phyloP scores from a whole-genome alignment of 1,140 invertebrate genomes.

The Oreohelix idahoensis region DNA sequence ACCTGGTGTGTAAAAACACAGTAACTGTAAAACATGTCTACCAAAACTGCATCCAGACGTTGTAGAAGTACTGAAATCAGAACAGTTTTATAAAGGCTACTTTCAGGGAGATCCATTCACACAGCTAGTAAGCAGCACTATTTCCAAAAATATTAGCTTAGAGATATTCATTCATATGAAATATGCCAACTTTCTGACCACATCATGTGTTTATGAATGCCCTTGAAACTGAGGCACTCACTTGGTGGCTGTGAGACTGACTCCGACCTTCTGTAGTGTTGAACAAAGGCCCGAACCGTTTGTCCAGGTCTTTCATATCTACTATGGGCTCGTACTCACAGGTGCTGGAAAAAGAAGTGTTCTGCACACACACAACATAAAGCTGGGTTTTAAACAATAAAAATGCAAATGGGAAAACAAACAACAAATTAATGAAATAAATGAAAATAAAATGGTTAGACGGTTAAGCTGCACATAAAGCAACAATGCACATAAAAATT shows the following conservation, averaged over 20 bases:
- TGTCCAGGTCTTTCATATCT: conserved; percentile 32
- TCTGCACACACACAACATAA: conserved; percentile 8
- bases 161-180: no score
- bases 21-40: no score
- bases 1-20: no score
- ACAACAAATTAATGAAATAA: background rate
- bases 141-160: no score
- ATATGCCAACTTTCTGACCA: no score
- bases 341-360: background rate
- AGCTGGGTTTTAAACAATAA: background rate
- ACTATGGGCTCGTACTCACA: conserved; percentile 38
- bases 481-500: background rate
- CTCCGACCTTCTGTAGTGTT: background rate
- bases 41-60: no score
- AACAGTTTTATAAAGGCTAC: no score
- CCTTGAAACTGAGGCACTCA: conserved; percentile 12
- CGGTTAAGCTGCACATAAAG: background rate
- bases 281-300: conserved; percentile 21
- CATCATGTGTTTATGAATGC: background rate
- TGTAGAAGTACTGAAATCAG: no score
- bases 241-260: conserved; percentile 4
- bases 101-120: no score
- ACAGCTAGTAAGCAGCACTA: no score
- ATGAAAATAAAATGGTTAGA: background rate
- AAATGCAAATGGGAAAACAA: background rate